Base-by-base conservation (phyloP, 2,797 vertebrate genomes). In the Xyrichtys novacula region DNA sequence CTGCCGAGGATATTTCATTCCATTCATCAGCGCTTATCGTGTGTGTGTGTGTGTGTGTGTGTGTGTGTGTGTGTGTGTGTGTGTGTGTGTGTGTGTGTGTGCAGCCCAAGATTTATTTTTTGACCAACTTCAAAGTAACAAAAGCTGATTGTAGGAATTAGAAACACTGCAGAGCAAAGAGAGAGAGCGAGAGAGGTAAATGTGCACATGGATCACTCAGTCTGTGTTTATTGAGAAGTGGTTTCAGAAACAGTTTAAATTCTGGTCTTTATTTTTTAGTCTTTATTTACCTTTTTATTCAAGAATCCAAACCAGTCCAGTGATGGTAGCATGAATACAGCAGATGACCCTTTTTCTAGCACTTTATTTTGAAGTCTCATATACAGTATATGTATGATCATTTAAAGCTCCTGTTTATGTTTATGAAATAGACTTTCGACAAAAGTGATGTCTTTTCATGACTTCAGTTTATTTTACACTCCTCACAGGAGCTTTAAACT, bases 101-200 rank as follows among this genome's bases (percentile, higher is more conserved):
- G 16, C 57, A 66, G 48, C 57, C 54, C 38, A 16, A 16, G 47
- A 58, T 83, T 58, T 52, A 57, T 62, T 67, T 70, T 69, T 50
- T 74, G 8, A 52, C 48, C 36, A 20, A 50, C 65, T 74, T 55
- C 49, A 31, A 40, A 29, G 50, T 44, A 60, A 52, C 60, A 53
- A 48, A n/a, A 52, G 52, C 52, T 52, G 15, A 48, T 25, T 25
- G 52, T 9, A 26, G 48, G 31, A 54, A 58, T 52, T 1, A 52
- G 48, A 75, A 53, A 28, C 29, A 6, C 40, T n/a, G 7, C 50
- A 17, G 28, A 72, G 25, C 39, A 2, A 20, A 38, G 44, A 48
- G 42, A 25, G 43, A 3, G 39, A 31, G 71, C 31, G 42, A 25
- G 43, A 3, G 39, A 31, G 71, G 31, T 25, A 50, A 57, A 69